Conservation (phyloP, 2,888 invertebrate species). For the Campoplex nolae region DNA sequence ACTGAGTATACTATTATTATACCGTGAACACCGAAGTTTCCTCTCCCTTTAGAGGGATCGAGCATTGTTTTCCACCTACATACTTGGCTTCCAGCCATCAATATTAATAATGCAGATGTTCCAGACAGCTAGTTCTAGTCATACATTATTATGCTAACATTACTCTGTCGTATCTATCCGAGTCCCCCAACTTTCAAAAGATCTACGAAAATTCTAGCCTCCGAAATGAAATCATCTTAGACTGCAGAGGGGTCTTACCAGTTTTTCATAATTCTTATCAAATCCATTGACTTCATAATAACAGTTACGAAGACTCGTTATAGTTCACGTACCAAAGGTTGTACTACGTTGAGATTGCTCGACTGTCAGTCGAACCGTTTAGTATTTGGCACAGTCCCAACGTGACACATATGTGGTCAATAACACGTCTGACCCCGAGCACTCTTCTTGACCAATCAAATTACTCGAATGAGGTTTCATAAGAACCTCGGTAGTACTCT, state of each 20-base stretch:
- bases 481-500: constrained; percentile 51
- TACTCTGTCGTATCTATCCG: constrained; percentile 6
- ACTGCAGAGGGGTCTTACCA: not conserved
- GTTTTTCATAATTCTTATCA: not conserved
- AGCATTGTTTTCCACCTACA: constrained; percentile 58
- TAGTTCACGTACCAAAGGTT: not conserved
- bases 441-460: constrained; percentile 48
- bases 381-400: constrained; percentile 65
- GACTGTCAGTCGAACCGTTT: constrained; percentile 12
- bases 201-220: not conserved
- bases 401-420: constrained; percentile 57
- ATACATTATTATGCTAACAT: constrained; percentile 10
- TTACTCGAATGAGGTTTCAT: constrained; percentile 59
- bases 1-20: constrained; percentile 61
- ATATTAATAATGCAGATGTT: constrained; percentile 64
- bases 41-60: constrained; percentile 39
- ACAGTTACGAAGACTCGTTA: constrained; percentile 29
- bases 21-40: constrained; percentile 59
- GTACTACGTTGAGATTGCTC: constrained; percentile 5
- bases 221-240: not conserved
- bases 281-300: not conserved
- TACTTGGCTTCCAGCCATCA: constrained; percentile 61
- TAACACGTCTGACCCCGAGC: constrained; percentile 57
- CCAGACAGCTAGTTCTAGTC: constrained; percentile 40
- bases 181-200: not conserved